Conservation (phyloP, 1,140 invertebrate genomes). For the Argopecten irradians region DNA sequence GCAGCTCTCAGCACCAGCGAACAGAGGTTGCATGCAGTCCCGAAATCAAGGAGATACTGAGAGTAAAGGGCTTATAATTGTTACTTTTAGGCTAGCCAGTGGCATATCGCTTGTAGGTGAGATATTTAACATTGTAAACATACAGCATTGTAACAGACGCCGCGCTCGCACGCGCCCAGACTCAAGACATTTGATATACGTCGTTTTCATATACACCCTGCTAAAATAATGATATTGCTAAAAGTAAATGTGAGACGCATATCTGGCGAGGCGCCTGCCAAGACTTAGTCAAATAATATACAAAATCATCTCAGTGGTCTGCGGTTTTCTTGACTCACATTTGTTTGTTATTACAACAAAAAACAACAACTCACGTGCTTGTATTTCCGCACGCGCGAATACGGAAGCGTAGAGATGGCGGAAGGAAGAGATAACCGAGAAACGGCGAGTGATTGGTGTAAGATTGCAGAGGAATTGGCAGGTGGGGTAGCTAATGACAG, state of each 20-base stretch:
- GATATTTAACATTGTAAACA: constrained; percentile 3
- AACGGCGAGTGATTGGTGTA: background rate
- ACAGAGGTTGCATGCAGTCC: constrained; percentile 20
- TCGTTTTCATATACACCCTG: background rate
- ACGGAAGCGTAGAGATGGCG: background rate
- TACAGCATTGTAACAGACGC: background rate
- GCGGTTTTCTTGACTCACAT: background rate
- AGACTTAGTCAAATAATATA: background rate
- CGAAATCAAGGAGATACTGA: constrained; percentile 1
- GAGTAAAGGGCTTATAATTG: background rate
- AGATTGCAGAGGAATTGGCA: background rate
- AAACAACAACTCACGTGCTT: constrained; percentile 21
- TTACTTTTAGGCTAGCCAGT: background rate
- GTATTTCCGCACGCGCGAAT: background rate
- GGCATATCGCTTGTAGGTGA: background rate
- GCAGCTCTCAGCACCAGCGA: constrained; percentile 12
- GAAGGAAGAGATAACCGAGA: constrained; percentile 15
- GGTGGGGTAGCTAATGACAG: background rate
- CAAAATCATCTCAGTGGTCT: background rate
- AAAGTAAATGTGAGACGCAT: background rate
- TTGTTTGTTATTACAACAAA: constrained; percentile 10
- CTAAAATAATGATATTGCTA: background rate
- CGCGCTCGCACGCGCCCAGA: background rate
- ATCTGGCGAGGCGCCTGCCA: background rate
- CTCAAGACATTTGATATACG: background rate